Conservation (phyloP, 1,140 invertebrate genomes). For the Mercenaria mercenaria region DNA sequence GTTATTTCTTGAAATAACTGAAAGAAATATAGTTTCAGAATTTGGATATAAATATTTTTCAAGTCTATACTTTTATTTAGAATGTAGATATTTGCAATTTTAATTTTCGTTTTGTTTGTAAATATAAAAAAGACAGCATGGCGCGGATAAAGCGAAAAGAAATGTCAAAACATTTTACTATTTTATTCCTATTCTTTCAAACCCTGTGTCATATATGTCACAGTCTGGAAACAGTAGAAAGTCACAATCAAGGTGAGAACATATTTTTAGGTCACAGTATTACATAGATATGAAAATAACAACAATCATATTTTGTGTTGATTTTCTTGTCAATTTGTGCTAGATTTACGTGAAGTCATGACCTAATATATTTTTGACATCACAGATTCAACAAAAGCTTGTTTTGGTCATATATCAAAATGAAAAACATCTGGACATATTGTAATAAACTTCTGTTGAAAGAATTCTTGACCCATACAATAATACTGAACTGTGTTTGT, state of each 20-base stretch:
- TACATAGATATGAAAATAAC: not conserved
- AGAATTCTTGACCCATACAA: no score
- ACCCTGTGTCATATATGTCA: constrained; percentile 79
- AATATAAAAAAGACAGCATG: constrained; percentile 81
- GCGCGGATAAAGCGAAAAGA: constrained; percentile 83
- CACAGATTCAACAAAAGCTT: not conserved
- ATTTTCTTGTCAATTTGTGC: not conserved
- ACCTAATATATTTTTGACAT: not conserved
- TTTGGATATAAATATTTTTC: constrained; percentile 30
- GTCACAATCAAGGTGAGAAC: constrained; percentile 85
- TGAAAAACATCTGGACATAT: no score
- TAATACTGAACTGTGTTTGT: no score
- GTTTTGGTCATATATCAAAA: no score
- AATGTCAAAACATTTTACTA: constrained; percentile 83
- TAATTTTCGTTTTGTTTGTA: constrained; percentile 52
- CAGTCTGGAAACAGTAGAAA: constrained; percentile 83
- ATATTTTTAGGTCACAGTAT: constrained; percentile 43
- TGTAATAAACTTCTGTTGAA: no score
- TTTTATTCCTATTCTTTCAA: constrained; percentile 83
- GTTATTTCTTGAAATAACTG: not conserved
- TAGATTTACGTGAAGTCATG: not conserved
- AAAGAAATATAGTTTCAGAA: not conserved
- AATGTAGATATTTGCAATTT: not conserved
- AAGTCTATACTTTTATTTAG: not conserved
- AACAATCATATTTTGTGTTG: not conserved